Evolutionary conservation across 2,797 vertebrate genomes (phyloP).

Genomic region (Cynodonichthys magdalenae): DNA sequence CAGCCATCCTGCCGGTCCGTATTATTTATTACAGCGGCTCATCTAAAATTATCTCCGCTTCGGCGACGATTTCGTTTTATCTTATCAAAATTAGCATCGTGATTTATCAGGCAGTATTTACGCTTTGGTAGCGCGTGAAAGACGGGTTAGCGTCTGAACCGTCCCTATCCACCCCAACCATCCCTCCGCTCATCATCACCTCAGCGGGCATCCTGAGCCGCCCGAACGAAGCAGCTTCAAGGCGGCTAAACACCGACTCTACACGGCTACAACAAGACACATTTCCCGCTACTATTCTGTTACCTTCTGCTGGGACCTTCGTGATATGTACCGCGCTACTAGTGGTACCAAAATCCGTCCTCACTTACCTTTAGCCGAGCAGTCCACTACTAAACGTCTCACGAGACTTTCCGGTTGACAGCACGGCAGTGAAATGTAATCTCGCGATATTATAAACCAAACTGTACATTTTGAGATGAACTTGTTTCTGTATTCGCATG

Average conservation of each 20-base stretch:
- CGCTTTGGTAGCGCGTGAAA: not conserved
- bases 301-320: not conserved
- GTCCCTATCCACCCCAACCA: constrained; percentile 45
- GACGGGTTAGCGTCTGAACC: constrained; percentile 34
- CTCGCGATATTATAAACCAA: constrained; percentile 61
- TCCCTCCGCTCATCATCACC: constrained; percentile 37
- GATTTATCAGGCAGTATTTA: not conserved
- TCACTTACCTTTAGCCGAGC: constrained; percentile 60
- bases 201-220: constrained; percentile 29
- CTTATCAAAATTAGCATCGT: accelerated
- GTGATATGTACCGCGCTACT: not conserved
- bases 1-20: constrained; percentile 4
- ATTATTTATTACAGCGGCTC: not conserved
- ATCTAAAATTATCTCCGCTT: not conserved
- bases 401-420: constrained; percentile 46
- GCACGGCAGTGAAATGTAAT: constrained; percentile 24
- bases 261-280: not conserved
- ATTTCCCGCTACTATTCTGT: not conserved
- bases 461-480: too few relatives aligned
- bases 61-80: accelerated
- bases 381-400: constrained; percentile 50
- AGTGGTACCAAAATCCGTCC: not conserved
- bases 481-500: not conserved
- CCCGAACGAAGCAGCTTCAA: not conserved
- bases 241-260: not conserved